Evolutionary conservation across 2,113 vertebrate genomes (phyloP), one percentile per base, ranked within the genome.

Genomic region (Pelmatolapia mariae): DNA sequence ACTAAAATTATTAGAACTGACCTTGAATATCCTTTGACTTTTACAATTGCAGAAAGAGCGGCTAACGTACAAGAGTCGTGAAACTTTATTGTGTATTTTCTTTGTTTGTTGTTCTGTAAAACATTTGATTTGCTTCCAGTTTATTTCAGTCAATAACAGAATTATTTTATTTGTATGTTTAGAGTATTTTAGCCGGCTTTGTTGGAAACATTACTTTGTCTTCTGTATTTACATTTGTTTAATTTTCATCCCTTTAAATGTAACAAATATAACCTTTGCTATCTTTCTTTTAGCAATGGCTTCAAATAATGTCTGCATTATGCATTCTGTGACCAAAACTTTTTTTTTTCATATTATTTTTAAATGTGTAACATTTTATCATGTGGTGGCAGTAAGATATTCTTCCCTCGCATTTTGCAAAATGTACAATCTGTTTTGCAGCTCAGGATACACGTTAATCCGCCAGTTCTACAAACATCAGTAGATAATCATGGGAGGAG

Each of bases 371-470:
- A 68, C 10, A 76, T 84, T 87, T 86, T 56, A n/a, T 63, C 53
- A 50, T 84, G 12, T 85, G 38, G 29, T 71, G 53, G n/a, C 31
- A 85, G 54, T 38, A 16, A 76, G 45, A 12, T 50, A 52, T 68
- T 66, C 57, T 84, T 88, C 53, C 57, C n/a, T 88, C 56, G 89
- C 83, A 86, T 81, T 89, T 91, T 89, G 83, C 83, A 93, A 88
- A 88, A 57, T 26, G 47, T 80, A 87, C 82, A 93, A 91, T 95
- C 88, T 90, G 59, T 90, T 93, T 92, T 93, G 88, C 92, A 94
- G 89, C 95, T 96, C 95, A 96, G 96, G 96, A 94, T 87, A 91
- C 91, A 87, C n/a, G 84, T 94, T 87, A 89, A 89, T 92, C 85
- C 85, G 86, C 90, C 86, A 92, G 79, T 89, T 83, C 79, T 86